Evolutionary conservation across 1,140 invertebrate genomes (phyloP).

Genomic region (Drosophila takahashii): DNA sequence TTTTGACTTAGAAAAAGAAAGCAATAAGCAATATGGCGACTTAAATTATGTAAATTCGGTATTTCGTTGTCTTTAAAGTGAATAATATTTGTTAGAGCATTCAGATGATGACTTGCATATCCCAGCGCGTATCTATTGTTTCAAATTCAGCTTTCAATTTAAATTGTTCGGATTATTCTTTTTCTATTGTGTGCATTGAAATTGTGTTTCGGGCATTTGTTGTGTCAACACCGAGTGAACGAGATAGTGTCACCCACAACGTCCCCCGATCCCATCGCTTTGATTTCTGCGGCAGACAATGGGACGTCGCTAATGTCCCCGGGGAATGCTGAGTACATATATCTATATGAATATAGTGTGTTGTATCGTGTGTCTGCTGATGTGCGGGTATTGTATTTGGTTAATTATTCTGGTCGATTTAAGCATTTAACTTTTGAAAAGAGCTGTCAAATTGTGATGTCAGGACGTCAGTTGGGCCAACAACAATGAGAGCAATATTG

Average conservation of each 20-base stretch:
- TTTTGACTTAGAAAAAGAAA: too few relatives aligned
- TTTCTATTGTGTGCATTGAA: conserved; percentile 20
- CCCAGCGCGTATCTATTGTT: conserved; percentile 22
- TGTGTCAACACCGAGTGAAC: conserved; percentile 36
- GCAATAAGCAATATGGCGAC: too few relatives aligned
- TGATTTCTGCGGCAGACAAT: conserved; percentile 61
- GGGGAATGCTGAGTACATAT: conserved; percentile 28
- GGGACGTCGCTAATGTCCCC: conserved; percentile 58
- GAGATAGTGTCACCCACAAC: conserved; percentile 2
- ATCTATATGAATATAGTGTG: conserved; percentile 14
- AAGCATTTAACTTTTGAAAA: conserved; percentile 59
- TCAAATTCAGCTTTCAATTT: conserved; percentile 66
- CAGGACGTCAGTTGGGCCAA: conserved; percentile 26
- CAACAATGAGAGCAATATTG: conserved; percentile 48
- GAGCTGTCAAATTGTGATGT: conserved; percentile 62
- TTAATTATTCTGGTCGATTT: conserved; percentile 73
- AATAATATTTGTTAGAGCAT: conserved; percentile 6
- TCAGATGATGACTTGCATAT: neutral
- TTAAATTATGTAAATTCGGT: too few relatives aligned
- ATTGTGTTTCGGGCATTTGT: conserved; percentile 57
- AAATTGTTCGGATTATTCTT: conserved; percentile 46
- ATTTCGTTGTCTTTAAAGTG: neutral
- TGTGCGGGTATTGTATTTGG: conserved; percentile 39
- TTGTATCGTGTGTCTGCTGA: conserved; percentile 15
- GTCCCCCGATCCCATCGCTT: neutral